Base-by-base conservation (phyloP, 2,888 invertebrate genomes). In the Hirtodrosophila confusa region DNA sequence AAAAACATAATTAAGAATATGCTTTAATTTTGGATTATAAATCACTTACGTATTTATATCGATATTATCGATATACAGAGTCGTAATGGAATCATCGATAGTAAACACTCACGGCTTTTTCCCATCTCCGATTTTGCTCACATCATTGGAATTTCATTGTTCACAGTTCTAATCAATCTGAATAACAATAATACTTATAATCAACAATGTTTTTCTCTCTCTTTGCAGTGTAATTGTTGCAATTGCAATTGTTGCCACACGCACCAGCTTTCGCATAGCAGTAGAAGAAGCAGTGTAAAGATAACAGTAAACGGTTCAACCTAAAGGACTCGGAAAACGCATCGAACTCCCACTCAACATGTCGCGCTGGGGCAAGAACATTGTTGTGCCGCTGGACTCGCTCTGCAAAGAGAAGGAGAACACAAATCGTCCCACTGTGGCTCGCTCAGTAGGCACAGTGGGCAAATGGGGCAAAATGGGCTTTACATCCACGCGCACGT, bases 401-500 rank as follows among this genome's bases (percentile, higher is more conserved):
- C 92, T 94, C 64, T 93, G 94, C 90, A 93, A 94, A 88, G 94
- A 96, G 90, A 92, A 92, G 74, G 95, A 95, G 89, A 96, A 96
- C 91, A 96, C 95, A 90, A 97, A 97, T 91, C 95, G 96, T 86
- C 97, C 97, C 7, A 95, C 96, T 53, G 97, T 97, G 56, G 96
- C 97, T 51, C 95, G 97, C 77, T 97, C 97, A 31, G 96, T 97
- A 77, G 97, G 97, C 72, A 97, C 96, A 33, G 95, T 97, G 77
- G 97, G 97, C 80, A 96, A 97, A 93, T 98, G 97, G 97, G 97
- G 97, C 79, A 96, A 97, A 91, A 97, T 97, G 88, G 97, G 97
- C 73, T 97, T 97, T 92, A 97, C 97, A 24, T 97, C 97, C 3
- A 95, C 97, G 69, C 93, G 97, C 87, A 97, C 92, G 3, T 91